Evolutionary conservation across 2,797 vertebrate species (phyloP), one percentile per base, ranked within the genome.

Genomic region (Gymnoscopelus braueri): DNA sequence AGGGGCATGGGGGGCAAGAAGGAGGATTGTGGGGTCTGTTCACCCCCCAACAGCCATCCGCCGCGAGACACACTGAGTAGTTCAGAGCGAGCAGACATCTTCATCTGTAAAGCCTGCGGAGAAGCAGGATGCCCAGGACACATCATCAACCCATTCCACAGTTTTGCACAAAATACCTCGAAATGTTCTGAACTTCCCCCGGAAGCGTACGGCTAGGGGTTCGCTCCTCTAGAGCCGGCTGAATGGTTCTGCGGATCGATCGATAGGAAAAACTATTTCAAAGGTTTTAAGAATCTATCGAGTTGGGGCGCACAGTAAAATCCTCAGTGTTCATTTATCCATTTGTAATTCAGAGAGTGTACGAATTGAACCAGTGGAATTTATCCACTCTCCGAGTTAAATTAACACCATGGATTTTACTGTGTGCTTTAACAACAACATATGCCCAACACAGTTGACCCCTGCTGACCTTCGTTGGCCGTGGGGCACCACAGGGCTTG

Each of bases 401-500:
- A 19, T 19, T 19, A 19, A 19, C 19, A 19, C 19, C 19, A 19
- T 19, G 19, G 19, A 19, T 19, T 19, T 19, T 19, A 19, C 19
- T 19, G 19, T 19, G 19, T 19, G 19, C 77, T 76, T 77, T 65
- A 86, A 85, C 67, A 83, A 84, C 19, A 83, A 85, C 81, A 89
- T 82, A 63, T 52, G 84, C 47, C 75, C 68, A 52, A 88, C 86
- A 87, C 79, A 91, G 85, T 29, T 29, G 26, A 4, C 3, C 87
- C 88, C 88, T 84, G 87, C 86, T 85, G 88, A 87, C 84, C 84
- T 87, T 83, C 76, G 84, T 29, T 80, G 85, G 89, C 84, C 72
- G 35, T 12, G 52, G 56, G 35, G 56, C 87, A 84, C 86, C 85
- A 65, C 3, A 77, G 83, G 85, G 83, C 78, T 86, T 72, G 47